Base-by-base conservation (phyloP, 1,140 invertebrate genomes). In the Lasioglossum albipes region DNA sequence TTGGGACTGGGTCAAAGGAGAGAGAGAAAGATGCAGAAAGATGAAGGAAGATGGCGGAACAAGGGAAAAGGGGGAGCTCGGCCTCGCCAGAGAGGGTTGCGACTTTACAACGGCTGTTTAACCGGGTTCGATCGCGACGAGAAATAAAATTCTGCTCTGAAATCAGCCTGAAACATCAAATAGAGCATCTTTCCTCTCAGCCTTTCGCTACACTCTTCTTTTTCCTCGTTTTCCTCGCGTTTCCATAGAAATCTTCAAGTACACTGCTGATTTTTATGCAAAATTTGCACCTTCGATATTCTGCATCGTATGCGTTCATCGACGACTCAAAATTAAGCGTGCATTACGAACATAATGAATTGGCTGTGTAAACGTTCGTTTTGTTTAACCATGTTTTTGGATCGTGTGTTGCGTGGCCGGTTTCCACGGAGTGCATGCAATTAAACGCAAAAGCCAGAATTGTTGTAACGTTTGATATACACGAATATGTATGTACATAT, bases 1-100 rank as follows among this genome's bases (percentile, higher is more conserved):
- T 62, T 74, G 77, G 22, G 72, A 71, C 81, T 70, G 64, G 68
- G 82, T 81, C 79, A 84, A 72, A 79, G 27, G 76, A 79, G 64
- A 84, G 9, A 52, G 20, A 79, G 65, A 75, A 71, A 42, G 49
- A 36, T 36, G 36, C 36, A 36, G 36, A 36, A 36, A 36, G 36
- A 36, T 36, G 36, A 16, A 79, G 65, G 70, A 71, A 42, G 49
- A 62, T 20, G 71, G 41, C 59, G 41, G 31, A 22, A 62, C 27
- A n/a, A 61, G 76, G 70, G 20, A 80, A 80, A 79, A 67, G 27
- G 62, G 72, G 69, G 52, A 41, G 36, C 70, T 12, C 70, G 70
- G 36, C 71, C 71, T 65, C 70, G 27, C 9, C 22, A 18, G 61
- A 79, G 61, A 79, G 76, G 76, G 76, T 79, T 79, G 76, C 61